phyloP scores from a whole-genome alignment of 1,140 invertebrate species.

The Wiebesia pumilae region DNA sequence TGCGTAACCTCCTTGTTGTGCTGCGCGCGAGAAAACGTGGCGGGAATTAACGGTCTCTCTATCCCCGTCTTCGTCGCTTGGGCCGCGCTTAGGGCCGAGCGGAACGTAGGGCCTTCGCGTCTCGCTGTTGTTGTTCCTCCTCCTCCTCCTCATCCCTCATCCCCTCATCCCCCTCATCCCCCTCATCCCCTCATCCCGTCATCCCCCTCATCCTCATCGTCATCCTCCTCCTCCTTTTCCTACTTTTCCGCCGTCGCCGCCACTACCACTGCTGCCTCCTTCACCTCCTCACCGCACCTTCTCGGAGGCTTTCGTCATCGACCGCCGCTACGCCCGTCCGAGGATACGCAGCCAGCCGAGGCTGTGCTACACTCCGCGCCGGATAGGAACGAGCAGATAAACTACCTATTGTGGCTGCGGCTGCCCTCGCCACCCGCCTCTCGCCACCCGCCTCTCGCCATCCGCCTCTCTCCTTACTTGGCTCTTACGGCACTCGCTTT shows the following conservation, averaged over 20 bases:
- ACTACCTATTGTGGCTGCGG: constrained; percentile 31
- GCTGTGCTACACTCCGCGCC: neutral
- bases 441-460: too few relatives aligned
- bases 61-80: neutral
- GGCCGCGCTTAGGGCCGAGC: constrained; percentile 29
- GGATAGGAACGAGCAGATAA: constrained; percentile 3
- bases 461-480: constrained; percentile 18
- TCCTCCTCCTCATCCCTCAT: neutral
- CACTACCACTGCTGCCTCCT: too few relatives aligned
- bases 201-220: too few relatives aligned
- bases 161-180: neutral
- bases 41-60: constrained; percentile 43
- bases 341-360: constrained; percentile 16
- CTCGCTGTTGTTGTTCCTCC: neutral
- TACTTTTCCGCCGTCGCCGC: too few relatives aligned
- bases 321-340: neutral
- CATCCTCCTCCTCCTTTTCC: too few relatives aligned
- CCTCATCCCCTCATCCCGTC: neutral
- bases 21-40: constrained; percentile 19
- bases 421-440: constrained; percentile 29
- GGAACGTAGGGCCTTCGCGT: constrained; percentile 5
- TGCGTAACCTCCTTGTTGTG: constrained; percentile 9
- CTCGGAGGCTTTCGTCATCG: constrained; percentile 31
- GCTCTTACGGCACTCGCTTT: neutral
- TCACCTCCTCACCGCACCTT: neutral